A percentile compares a stretch with the other conserved stretches of the same genome.
Conservation (phyloP, 1,140 invertebrate species). For the Whitmania pigra region DNA sequence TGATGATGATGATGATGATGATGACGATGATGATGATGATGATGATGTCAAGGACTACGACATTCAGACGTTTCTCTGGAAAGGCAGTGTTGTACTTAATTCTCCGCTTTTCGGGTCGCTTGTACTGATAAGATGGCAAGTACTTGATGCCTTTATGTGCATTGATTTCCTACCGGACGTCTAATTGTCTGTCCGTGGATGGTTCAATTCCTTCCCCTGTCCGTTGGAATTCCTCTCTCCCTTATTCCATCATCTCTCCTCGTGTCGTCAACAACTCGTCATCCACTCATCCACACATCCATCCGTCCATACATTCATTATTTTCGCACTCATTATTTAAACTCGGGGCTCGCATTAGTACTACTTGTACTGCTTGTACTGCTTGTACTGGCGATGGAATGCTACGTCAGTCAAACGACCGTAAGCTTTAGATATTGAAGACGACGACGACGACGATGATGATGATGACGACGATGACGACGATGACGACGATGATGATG, state of each 20-base stretch:
- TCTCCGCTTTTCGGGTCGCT: no score
- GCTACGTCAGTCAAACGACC: background rate
- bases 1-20: no score
- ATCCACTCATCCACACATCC: background rate
- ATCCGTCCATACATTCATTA: background rate
- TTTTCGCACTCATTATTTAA: constrained; percentile 4
- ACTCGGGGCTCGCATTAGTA: background rate
- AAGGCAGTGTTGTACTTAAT: no score
- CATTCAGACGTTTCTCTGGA: no score
- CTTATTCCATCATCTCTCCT: background rate
- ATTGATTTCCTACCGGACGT: background rate
- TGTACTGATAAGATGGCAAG: no score
- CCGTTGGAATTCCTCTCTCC: background rate
- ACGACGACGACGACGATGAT: background rate
- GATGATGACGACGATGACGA: background rate
- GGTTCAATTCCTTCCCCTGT: background rate
- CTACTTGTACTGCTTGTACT: background rate
- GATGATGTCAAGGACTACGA: no score
- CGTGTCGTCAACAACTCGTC: background rate
- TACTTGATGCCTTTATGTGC: constrained; percentile 4
- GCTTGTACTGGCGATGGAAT: background rate
- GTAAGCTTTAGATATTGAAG: background rate
- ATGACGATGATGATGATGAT: no score
- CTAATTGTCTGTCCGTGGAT: background rate
- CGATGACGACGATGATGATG: background rate